Evolutionary conservation across 2,797 vertebrate species (phyloP).

Genomic region (Vespertilio murinus): DNA sequence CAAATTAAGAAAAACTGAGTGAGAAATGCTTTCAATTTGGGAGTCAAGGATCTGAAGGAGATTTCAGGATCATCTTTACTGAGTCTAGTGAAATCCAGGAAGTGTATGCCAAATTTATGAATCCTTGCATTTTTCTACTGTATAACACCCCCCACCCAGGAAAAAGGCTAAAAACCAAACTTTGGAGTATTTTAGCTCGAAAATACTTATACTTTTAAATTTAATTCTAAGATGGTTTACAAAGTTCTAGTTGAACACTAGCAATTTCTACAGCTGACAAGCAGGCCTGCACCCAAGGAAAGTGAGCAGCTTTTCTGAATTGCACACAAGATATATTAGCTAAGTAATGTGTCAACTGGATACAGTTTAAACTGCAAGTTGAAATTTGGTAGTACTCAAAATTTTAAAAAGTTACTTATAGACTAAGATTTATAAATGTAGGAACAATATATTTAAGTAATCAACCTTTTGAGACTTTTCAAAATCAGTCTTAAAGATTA

Average conservation of each 20-base stretch:
- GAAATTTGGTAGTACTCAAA: neutral
- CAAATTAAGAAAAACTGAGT: neutral
- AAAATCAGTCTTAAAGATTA: constrained; percentile 42
- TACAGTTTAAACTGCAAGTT: constrained; percentile 23
- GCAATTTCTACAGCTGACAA: neutral
- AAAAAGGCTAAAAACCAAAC: neutral
- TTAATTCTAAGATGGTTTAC: neutral
- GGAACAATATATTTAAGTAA: neutral
- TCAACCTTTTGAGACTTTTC: neutral
- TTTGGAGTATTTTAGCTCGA: neutral
- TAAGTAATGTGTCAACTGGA: neutral
- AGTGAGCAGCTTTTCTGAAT: neutral
- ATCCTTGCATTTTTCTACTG: neutral
- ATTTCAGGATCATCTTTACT: neutral
- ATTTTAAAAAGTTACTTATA: neutral
- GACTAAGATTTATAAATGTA: neutral
- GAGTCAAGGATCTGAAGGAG: neutral
- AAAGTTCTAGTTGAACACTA: neutral
- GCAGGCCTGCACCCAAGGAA: neutral
- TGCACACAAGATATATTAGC: neutral
- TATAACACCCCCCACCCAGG: neutral
- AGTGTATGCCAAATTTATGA: neutral
- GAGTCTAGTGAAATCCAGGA: neutral
- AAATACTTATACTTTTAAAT: neutral
- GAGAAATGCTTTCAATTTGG: neutral